These are phyloP conservation scores for Creontiades dilutus DNA, from an alignment of 2,888 invertebrate genomes.

Conservation along the genomic window DNA sequence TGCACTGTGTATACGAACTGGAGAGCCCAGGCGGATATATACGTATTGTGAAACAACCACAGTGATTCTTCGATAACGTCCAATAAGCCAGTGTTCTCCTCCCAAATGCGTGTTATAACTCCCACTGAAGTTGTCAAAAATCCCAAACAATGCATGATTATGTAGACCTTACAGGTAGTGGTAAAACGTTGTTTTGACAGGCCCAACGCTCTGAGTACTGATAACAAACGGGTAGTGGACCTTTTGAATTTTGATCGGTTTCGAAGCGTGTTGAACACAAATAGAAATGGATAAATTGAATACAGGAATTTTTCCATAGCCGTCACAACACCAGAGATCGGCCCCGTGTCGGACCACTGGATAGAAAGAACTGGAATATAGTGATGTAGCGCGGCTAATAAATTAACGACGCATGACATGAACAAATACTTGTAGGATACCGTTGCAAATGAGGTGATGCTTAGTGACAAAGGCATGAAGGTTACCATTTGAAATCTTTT, in stretches of 20 bases:
- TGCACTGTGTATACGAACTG: not conserved
- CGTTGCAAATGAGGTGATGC: not conserved
- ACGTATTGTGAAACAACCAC: not conserved
- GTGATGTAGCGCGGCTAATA: not conserved
- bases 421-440: not conserved
- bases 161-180: not conserved
- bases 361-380: not conserved
- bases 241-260: not conserved
- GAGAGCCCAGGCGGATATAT: not conserved
- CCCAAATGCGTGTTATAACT: not conserved
- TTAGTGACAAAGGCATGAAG: conserved; percentile 7
- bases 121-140: not conserved
- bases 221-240: not conserved
- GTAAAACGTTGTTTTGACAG: not conserved
- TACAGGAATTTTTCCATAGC: not conserved
- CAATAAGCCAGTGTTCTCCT: not conserved
- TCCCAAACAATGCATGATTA: not conserved
- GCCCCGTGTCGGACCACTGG: not conserved
- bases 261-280: not conserved
- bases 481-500: not conserved
- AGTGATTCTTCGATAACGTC: not conserved
- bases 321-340: not conserved
- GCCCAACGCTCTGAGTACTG: not conserved
- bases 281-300: not conserved
- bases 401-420: not conserved